These are phyloP conservation scores for Drosophila prostipennis DNA, from an alignment of 2,888 invertebrate species.

Conservation along the genomic window DNA sequence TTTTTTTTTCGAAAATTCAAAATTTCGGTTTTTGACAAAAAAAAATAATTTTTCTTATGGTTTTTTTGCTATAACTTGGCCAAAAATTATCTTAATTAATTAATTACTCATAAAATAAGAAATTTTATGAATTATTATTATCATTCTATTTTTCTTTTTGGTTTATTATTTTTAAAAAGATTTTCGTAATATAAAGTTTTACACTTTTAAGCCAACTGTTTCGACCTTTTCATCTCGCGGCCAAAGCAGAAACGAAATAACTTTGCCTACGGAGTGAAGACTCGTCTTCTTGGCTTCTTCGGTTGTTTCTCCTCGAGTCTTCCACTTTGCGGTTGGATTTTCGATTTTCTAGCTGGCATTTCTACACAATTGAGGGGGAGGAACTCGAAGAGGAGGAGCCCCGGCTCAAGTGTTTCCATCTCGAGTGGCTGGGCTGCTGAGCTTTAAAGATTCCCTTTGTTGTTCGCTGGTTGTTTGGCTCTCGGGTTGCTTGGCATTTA, in stretches of 20 bases:
- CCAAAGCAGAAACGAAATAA: not conserved
- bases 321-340: slow-evolving; percentile 35
- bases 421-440: slow-evolving; percentile 13
- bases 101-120: too few relatives aligned
- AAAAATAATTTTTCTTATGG: too few relatives aligned
- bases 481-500: slow-evolving; percentile 34
- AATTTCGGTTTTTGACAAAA: too few relatives aligned
- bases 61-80: too few relatives aligned
- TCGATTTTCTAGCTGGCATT: slow-evolving; percentile 41
- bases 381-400: slow-evolving; percentile 4
- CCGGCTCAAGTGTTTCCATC: slow-evolving; percentile 35
- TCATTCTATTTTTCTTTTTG: not conserved
- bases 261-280: not conserved
- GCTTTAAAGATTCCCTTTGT: slow-evolving; percentile 40
- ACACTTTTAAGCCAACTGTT: not conserved
- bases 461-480: too few relatives aligned
- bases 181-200: not conserved
- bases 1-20: too few relatives aligned
- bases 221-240: slow-evolving; percentile 4
- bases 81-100: too few relatives aligned
- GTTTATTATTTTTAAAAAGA: not conserved
- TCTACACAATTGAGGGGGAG: slow-evolving; percentile 22
- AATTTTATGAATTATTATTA: not conserved
- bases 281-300: slow-evolving; percentile 21
- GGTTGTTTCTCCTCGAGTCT: slow-evolving; percentile 12